A percentile compares a stretch with the other conserved stretches of the same genome.
phyloP scores from a whole-genome alignment of 2,888 invertebrate species.

The Ennomos erosarius region DNA sequence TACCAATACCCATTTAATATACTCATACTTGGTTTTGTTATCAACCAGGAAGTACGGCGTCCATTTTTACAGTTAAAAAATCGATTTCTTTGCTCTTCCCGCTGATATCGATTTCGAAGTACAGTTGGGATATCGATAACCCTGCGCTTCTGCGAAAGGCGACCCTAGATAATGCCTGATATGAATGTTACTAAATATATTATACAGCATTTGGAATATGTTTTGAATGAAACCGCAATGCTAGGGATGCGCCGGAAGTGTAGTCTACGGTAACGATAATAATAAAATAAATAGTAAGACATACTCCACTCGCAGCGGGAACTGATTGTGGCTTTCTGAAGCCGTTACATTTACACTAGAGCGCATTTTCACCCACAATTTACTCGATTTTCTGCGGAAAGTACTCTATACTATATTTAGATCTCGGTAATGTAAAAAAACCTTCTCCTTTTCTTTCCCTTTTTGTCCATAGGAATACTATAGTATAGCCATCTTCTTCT shows the following conservation, averaged over 20 bases:
- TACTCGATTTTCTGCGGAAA: no score
- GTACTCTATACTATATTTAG: no score
- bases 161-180: constrained; percentile 58
- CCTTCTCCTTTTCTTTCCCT: no score
- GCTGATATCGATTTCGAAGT: constrained; percentile 29
- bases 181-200: constrained; percentile 50
- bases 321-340: no score
- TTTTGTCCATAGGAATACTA: no score
- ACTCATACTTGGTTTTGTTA: constrained; percentile 16
- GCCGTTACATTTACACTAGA: no score
- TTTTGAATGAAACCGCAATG: constrained; percentile 49
- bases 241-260: constrained; percentile 38
- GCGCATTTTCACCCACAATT: no score
- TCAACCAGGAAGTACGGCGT: background rate
- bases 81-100: constrained; percentile 23
- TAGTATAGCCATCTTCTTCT: no score
- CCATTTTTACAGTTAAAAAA: constrained; percentile 13
- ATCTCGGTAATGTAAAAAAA: no score
- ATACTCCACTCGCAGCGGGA: no score
- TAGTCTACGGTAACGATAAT: constrained; percentile 9
- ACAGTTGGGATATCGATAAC: constrained; percentile 51
- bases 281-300: no score
- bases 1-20: no score
- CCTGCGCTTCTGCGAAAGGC: constrained; percentile 60
- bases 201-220: constrained; percentile 40